Base-by-base conservation (phyloP, 2,797 vertebrate genomes). In the Aulostomus chinensis region DNA sequence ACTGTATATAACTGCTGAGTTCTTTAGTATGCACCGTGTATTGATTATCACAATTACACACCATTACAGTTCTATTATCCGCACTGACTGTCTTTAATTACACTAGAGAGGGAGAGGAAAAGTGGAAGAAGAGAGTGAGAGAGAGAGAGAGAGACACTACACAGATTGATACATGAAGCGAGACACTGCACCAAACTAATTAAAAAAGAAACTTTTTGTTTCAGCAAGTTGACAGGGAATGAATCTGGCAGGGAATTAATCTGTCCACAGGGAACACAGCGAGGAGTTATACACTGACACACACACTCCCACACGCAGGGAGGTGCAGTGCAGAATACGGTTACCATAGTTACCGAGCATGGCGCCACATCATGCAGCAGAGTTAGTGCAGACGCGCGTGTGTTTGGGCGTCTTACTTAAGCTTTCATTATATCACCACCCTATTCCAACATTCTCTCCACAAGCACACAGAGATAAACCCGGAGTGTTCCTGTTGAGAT, bases 161-260 rank as follows among this genome's bases (percentile, higher is more conserved):
- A 59, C 36, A 73, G 70, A 84, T 55, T 74, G 78, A 81, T 57
- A 58, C 73, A 81, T 83, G 82, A 83, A 77, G 74, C 64, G 69
- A 85, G 76, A 82, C 69, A 67, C 80, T 76, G 75, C 77, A 62
- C 64, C 58, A n/a, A 83, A 78, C 83, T 90, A 89, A 90, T 90
- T 86, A 88, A 89, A 90, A 88, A 75, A 76, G 77, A 83, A 88
- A 91, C 75, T 81, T 89, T 86, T 88, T 88, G 82, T 85, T 81
- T 83, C 73, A 78, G 68, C 61, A 26, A 81, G 78, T 71, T 86
- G 88, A 90, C 84, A 85, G 83, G 65, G 71, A 86, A 89, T 86
- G 84, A 81, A 88, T 89, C 78, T 84, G 78, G 68, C 76, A 68
- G 82, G 75, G 80, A 86, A 89, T 90, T 84, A 83, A 90, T 89